Conservation (phyloP, 92 coral and sea anemone species). For the Nematostella vectensis region DNA sequence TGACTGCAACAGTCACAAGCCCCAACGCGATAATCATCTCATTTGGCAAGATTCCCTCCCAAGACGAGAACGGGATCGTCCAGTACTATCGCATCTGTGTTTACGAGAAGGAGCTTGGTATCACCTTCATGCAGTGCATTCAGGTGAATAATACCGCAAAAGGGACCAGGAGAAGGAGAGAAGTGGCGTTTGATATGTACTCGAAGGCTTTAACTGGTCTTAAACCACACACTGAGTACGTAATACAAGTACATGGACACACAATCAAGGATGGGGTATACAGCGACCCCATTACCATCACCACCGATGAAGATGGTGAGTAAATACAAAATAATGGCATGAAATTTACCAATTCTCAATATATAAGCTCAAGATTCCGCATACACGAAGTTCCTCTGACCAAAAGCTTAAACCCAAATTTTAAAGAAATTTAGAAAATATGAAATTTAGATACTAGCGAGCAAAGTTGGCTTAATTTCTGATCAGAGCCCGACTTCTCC, state of each 20-base stretch:
- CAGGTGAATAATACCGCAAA: neutral
- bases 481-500: too few relatives aligned
- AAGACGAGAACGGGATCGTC: constrained; percentile 5
- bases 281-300: constrained; percentile 32
- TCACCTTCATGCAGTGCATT: neutral
- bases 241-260: constrained; percentile 31
- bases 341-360: too few relatives aligned
- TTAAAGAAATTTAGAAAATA: too few relatives aligned
- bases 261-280: constrained; percentile 39
- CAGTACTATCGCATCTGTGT: neutral
- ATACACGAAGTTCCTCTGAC: too few relatives aligned
- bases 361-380: too few relatives aligned
- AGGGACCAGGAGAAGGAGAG: constrained; percentile 15
- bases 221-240: constrained; percentile 39
- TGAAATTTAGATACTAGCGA: too few relatives aligned
- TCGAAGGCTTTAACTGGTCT: constrained; percentile 22
- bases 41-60: neutral
- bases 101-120: neutral
- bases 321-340: too few relatives aligned
- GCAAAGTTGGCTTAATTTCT: too few relatives aligned
- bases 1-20: constrained; percentile 1
- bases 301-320: constrained; percentile 65
- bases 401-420: too few relatives aligned
- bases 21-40: neutral
- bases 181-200: constrained; percentile 5